Percentiles rank a stretch among this genome's conserved stretches.
phyloP scores from a whole-genome alignment of 23 tunicate genomes.

The Styela plicata region DNA sequence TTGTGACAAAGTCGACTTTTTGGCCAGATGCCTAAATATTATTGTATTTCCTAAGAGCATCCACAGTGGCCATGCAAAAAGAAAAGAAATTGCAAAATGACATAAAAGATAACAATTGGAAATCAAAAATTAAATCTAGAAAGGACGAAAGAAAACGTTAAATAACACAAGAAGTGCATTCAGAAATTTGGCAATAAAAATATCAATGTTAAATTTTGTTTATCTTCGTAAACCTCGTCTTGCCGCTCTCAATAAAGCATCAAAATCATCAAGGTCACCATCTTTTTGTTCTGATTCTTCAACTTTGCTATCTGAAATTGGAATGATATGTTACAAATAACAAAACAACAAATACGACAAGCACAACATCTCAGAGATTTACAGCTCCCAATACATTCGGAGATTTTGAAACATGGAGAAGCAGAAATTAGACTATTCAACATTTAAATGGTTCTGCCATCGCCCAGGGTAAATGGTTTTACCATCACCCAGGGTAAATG shows the following conservation, averaged over 20 bases:
- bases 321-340: background rate
- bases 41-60: no score
- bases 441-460: no score
- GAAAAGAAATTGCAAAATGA: background rate
- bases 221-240: background rate
- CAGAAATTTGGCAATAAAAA: background rate
- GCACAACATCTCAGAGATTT: no score
- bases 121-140: background rate
- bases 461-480: no score
- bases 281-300: background rate
- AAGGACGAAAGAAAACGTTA: background rate
- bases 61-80: background rate
- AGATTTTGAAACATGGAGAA: no score
- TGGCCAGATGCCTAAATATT: background rate
- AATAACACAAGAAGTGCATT: background rate
- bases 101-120: background rate
- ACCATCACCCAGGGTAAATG: no score
- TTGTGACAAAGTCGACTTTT: no score
- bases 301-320: constrained; percentile 22
- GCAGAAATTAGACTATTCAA: no score
- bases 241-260: constrained; percentile 51
- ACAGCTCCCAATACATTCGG: no score
- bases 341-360: no score
- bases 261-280: constrained; percentile 60
- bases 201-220: background rate